phyloP scores from a whole-genome alignment of 1,140 invertebrate genomes.

The Microplitis demolitor region DNA sequence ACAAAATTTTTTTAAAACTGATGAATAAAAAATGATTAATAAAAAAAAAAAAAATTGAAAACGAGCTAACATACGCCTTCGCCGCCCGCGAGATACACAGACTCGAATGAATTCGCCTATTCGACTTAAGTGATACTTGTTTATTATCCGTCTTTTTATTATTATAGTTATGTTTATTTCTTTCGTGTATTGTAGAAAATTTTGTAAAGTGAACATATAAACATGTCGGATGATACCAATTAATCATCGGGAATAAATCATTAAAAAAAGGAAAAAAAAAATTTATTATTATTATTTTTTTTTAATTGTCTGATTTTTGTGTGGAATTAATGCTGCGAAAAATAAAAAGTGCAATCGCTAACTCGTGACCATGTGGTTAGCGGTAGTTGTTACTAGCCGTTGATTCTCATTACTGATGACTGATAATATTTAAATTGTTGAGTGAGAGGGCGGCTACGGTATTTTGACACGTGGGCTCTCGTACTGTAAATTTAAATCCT shows the following conservation, averaged over 20 bases:
- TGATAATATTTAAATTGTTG: neutral
- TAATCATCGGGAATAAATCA: neutral
- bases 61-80: conserved; percentile 15
- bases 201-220: neutral
- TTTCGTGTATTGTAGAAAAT: conserved; percentile 10
- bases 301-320: neutral
- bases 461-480: neutral
- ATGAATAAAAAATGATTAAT: neutral
- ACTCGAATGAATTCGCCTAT: conserved; percentile 8
- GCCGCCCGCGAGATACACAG: neutral
- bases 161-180: neutral
- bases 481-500: neutral
- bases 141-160: neutral
- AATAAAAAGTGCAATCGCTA: neutral
- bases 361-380: neutral
- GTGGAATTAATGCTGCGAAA: neutral
- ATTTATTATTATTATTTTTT: neutral
- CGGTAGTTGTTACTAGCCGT: neutral
- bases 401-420: neutral
- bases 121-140: conserved; percentile 2
- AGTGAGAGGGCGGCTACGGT: neutral
- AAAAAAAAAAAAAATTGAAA: neutral
- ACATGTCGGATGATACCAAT: neutral
- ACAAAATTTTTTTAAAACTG: too few relatives aligned
- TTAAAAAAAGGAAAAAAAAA: neutral